These are phyloP conservation scores for Chromoteleia sp. DNA, from an alignment of 2,888 invertebrate genomes.

Conservation along the genomic window DNA sequence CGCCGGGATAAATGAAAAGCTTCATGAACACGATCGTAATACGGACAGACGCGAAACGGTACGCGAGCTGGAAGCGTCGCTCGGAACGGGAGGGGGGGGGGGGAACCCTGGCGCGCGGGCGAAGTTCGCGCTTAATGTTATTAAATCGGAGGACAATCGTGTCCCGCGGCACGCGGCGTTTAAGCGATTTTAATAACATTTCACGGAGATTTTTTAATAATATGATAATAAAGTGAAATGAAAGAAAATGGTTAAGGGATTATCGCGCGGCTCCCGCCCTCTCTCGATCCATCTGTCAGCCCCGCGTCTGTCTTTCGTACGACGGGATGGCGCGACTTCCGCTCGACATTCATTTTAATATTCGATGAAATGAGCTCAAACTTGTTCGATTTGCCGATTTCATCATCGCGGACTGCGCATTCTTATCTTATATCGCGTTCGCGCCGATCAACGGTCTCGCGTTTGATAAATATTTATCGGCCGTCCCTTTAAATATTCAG, in stretches of 20 bases:
- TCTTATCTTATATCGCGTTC: conserved; percentile 47
- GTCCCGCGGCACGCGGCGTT: conserved; percentile 79
- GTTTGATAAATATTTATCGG: conserved; percentile 61
- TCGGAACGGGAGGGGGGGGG: too few relatives aligned
- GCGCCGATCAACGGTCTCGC: conserved; percentile 28
- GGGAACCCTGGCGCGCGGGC: conserved; percentile 10
- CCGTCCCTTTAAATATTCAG: conserved; percentile 46
- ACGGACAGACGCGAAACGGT: conserved; percentile 25
- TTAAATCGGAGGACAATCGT: conserved; percentile 82
- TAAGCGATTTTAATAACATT: conserved; percentile 83
- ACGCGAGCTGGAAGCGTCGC: conserved; percentile 8
- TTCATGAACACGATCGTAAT: conserved; percentile 42
- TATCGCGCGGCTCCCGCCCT: conserved; percentile 78
- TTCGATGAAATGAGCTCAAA: conserved; percentile 70
- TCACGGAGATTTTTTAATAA: conserved; percentile 84
- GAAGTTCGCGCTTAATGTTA: conserved; percentile 82
- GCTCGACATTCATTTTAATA: conserved; percentile 72
- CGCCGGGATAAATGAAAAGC: conserved; percentile 44
- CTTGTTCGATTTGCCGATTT: conserved; percentile 61
- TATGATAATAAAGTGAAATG: conserved; percentile 84
- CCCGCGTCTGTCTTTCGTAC: conserved; percentile 45
- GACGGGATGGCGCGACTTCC: conserved; percentile 68
- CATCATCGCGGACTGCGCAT: conserved; percentile 53
- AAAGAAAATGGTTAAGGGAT: conserved; percentile 82
- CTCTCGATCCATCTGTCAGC: conserved; percentile 72